Conservation (phyloP, 2,888 invertebrate species). For the Drosophila mimetica region DNA sequence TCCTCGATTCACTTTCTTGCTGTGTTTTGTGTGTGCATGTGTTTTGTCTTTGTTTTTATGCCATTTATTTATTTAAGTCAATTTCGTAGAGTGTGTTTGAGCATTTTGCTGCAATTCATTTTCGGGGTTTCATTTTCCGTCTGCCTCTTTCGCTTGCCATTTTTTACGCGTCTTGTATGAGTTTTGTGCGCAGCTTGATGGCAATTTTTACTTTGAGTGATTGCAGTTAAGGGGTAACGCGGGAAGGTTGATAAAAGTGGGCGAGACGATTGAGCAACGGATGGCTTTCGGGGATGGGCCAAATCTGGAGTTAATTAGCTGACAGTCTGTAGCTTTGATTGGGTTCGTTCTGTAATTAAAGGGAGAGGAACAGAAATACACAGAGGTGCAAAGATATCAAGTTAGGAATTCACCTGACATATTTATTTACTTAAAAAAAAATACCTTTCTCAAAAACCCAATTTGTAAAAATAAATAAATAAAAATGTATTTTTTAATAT, state of each 20-base stretch:
- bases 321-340: neutral
- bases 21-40: slow-evolving; percentile 39
- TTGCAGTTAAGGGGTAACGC: slow-evolving; percentile 45
- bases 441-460: too few relatives aligned
- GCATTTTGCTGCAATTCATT: slow-evolving; percentile 74
- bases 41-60: slow-evolving; percentile 71
- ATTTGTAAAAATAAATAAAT: too few relatives aligned
- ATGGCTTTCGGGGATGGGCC: neutral
- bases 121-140: slow-evolving; percentile 45
- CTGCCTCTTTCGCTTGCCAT: slow-evolving; percentile 23
- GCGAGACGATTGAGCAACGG: neutral
- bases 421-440: too few relatives aligned
- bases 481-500: too few relatives aligned
- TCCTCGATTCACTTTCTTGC: slow-evolving; percentile 5
- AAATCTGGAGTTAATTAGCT: slow-evolving; percentile 9
- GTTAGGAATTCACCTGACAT: too few relatives aligned
- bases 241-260: neutral
- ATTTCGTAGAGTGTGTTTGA: slow-evolving; percentile 75
- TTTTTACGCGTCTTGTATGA: slow-evolving; percentile 45
- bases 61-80: slow-evolving; percentile 78
- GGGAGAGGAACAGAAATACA: neutral
- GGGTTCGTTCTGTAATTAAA: neutral
- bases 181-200: slow-evolving; percentile 49
- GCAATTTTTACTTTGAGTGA: slow-evolving; percentile 74
- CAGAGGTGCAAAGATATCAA: too few relatives aligned